Percentiles rank a stretch among this genome's conserved stretches.
Conservation (phyloP, 30 jellyfish, hydroid and myxozoan species). For the Phacellophora camtschatica region DNA sequence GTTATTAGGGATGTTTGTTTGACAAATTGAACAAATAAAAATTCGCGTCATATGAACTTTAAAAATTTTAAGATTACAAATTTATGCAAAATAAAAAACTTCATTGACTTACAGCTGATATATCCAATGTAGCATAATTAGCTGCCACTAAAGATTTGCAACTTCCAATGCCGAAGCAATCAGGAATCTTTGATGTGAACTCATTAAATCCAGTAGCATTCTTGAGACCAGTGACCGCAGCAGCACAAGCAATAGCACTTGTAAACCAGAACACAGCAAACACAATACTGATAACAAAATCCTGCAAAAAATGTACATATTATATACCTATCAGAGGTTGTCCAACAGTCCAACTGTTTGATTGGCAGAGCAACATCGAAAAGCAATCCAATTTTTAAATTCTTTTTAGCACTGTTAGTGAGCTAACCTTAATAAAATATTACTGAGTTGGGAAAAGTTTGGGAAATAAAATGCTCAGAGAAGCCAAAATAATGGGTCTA, state of each 20-base stretch:
- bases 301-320: constrained; percentile 39
- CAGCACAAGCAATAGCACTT: constrained; percentile 85
- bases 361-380: not conserved
- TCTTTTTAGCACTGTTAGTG: too few species aligned
- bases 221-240: constrained; percentile 70
- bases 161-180: not conserved
- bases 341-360: too few species aligned
- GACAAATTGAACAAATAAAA: too few species aligned
- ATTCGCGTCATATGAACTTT: too few species aligned
- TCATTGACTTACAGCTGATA: constrained; percentile 70
- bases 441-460: too few species aligned
- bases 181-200: not conserved
- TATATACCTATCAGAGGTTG: not conserved
- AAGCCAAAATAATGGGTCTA: too few species aligned
- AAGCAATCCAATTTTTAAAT: too few species aligned
- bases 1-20: too few species aligned
- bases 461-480: too few species aligned
- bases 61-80: too few species aligned
- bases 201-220: constrained; percentile 44
- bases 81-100: not conserved
- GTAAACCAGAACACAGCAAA: constrained; percentile 87
- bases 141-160: constrained; percentile 36
- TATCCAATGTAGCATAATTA: constrained; percentile 80
- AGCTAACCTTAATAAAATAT: too few species aligned
- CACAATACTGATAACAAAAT: constrained; percentile 70